phyloP scores from a whole-genome alignment of 2,888 invertebrate genomes.

The Brachypalpus laphriformis region DNA sequence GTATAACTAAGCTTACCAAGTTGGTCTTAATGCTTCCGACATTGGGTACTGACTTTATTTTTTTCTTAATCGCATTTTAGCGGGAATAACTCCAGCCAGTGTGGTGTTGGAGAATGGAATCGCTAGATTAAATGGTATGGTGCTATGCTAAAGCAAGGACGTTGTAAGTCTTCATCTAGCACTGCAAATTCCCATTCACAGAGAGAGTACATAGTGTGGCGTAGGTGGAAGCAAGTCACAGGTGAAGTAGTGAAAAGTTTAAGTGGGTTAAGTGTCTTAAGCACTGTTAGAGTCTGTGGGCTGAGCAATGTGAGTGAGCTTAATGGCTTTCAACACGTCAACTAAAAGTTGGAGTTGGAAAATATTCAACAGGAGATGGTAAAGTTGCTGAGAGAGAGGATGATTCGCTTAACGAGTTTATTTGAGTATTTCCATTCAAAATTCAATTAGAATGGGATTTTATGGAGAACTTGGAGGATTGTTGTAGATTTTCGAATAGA shows the following conservation, averaged over 20 bases:
- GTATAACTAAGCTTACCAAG: background rate
- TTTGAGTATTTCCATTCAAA: background rate
- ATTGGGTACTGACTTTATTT: slow-evolving; percentile 14
- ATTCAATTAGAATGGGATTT: background rate
- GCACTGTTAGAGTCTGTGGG: slow-evolving; percentile 22
- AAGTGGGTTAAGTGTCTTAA: slow-evolving; percentile 43
- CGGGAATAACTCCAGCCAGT: background rate
- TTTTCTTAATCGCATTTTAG: slow-evolving; percentile 45
- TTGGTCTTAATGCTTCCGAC: slow-evolving; percentile 26
- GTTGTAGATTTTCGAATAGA: no score
- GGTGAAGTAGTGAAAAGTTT: slow-evolving; percentile 30
- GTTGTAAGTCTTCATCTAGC: background rate
- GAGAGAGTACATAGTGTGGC: no score
- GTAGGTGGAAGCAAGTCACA: background rate
- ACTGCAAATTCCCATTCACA: background rate
- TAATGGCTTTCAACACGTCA: slow-evolving; percentile 64
- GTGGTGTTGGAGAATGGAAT: background rate
- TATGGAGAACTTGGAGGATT: background rate
- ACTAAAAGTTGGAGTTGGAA: slow-evolving; percentile 25
- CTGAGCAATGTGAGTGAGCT: slow-evolving; percentile 31
- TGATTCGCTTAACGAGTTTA: slow-evolving; percentile 1
- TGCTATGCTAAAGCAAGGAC: background rate
- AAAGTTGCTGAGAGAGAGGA: background rate
- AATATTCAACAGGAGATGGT: slow-evolving; percentile 60
- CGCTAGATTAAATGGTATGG: slow-evolving; percentile 9